Evolutionary conservation across 1,140 invertebrate genomes (phyloP).

Genomic region (Calephelis virginiensis): DNA sequence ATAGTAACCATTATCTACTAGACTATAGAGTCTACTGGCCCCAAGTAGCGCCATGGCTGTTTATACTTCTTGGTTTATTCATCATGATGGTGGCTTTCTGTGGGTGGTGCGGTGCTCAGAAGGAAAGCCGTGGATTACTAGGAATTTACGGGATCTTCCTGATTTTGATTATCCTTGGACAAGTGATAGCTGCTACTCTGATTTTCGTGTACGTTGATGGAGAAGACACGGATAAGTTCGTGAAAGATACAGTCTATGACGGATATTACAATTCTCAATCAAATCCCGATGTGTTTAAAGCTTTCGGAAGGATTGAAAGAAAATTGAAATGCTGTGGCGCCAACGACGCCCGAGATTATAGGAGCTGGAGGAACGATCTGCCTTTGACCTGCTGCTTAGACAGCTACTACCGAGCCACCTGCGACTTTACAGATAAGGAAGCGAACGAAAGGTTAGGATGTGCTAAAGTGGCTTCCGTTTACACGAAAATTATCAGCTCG

Average conservation of each 20-base stretch:
- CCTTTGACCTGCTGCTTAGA: constrained; percentile 65
- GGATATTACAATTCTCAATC: constrained; percentile 70
- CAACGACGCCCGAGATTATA: constrained; percentile 69
- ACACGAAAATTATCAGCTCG: constrained; percentile 71
- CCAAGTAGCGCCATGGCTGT: constrained; percentile 71
- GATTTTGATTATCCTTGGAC: constrained; percentile 55
- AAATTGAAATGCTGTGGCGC: constrained; percentile 68
- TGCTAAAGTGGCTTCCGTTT: constrained; percentile 69
- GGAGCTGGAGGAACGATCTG: constrained; percentile 67
- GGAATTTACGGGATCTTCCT: constrained; percentile 63
- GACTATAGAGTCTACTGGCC: constrained; percentile 73
- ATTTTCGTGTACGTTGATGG: constrained; percentile 71
- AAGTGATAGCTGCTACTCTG: constrained; percentile 57
- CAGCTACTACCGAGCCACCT: constrained; percentile 61
- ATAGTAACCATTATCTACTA: constrained; percentile 67
- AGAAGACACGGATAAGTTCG: constrained; percentile 64
- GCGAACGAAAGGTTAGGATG: constrained; percentile 70
- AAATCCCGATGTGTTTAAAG: constrained; percentile 61
- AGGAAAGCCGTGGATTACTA: constrained; percentile 60
- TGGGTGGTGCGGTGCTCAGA: constrained; percentile 63
- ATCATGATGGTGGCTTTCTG: constrained; percentile 65
- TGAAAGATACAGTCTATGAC: constrained; percentile 71
- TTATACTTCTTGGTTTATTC: constrained; percentile 62
- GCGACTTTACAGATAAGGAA: constrained; percentile 72
- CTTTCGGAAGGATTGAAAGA: constrained; percentile 64